Evolutionary conservation across 2,113 vertebrate genomes (phyloP), one percentile per base, ranked within the genome.

Genomic region (Sturnus vulgaris): DNA sequence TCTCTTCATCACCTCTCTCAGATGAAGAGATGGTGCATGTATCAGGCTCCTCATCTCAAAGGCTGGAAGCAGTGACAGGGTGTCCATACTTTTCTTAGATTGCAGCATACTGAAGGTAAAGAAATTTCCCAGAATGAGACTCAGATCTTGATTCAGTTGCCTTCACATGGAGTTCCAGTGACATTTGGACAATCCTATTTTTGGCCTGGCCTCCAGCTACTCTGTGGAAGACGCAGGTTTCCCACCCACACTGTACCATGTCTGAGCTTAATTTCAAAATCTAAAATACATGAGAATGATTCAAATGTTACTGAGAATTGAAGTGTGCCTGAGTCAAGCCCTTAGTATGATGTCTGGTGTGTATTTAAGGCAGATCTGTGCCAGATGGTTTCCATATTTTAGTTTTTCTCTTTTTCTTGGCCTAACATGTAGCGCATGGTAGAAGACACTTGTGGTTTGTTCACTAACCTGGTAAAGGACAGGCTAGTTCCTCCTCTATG

Each of bases 1-100:
- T 60, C 20, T 87, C 47, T 79, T 80, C 13, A 31, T 53, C 17
- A 81, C 4, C 17, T 61, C 7, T 66, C 39, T 66, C 31, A 83
- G n/a, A 47, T 22, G 31, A 70, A 65, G 30, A 52, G 2, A 14
- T 20, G 21, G 13, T 60, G 10, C 7, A 37, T 0, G 0, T 47
- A 17, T 46, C 37, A 31, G 4, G 13, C 56, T 79, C 24, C 5
- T 15, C 14, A n/a, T 40, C n/a, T 56, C 53, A 80, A 61, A 61
- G 30, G 10, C 24, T 76, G 33, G 27, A 37, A 72, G 37, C 24
- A 53, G 40, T 0, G 8, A 40, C 18, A 64, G 8, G 2, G 8
- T n/a, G 2, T 11, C 39, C 57, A 21, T 35, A 11, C 56, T 82
- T 92, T 82, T 60, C 40, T 65, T 76, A 39, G 28, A 57, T 3